Base-by-base conservation (phyloP, 2,113 vertebrate genomes). In the Phycodurus eques region DNA sequence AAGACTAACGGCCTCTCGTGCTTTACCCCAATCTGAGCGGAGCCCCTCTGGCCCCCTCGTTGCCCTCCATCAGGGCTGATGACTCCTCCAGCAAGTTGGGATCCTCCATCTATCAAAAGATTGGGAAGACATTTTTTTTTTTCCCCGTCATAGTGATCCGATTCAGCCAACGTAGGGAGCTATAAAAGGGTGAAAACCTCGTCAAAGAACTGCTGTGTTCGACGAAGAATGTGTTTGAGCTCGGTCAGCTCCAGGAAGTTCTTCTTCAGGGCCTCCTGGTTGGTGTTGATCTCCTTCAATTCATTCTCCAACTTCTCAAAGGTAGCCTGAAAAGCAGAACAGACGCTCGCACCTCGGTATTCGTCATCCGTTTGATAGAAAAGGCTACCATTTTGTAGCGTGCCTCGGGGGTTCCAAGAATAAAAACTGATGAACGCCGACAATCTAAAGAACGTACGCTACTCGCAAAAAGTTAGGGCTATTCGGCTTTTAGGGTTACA, bases 261-360 rank as follows among this genome's bases (percentile, higher is more conserved):
- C 87, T 93, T 96, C 92, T 99, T 99, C 92, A 99, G 91, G 17
- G 98, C 98, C 84, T 99, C 98, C 89, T 99, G 98, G 89, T 99
- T 99, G 67, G 96, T 99, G 89, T 99, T 99, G 86, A 99, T 99
- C 87, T 99, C 98, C 68, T 98, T 99, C 65, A 99, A 91, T 62
- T 99, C 98, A 4, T 98, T 99, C 87, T 99, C 98, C 88, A 99
- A 94, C 88, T 99, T 99, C 88, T 99, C 98, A 90, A 98, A 99
- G 76, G 98, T 98, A 74, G 98, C 98, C 98, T 90, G 78, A 0
- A 6, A 17, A 54, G 22, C 65, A 76, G 31, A 49, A 47, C n/a
- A 33, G 35, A 65, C 35, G 13, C 12, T 39, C 35, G 6, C 35
- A 6, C 4, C 35, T 39, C 35, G 35, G 35, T 39, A 3, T 39